Conservation (phyloP, 64 coral and sea anemone genomes). For the Catalaphyllia jardinei region DNA sequence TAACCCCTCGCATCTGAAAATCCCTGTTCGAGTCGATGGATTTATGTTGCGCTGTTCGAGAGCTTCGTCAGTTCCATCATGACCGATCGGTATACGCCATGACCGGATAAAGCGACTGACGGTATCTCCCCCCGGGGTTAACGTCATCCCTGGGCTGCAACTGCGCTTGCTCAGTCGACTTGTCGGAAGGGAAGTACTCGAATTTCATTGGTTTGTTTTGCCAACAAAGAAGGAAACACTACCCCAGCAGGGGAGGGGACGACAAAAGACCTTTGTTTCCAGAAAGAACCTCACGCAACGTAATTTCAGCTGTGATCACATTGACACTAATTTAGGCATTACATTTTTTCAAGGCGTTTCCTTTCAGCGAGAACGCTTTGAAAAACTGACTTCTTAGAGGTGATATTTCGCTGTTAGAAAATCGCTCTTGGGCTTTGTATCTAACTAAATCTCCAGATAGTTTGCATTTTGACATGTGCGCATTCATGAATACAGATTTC, state of each 20-base stretch:
- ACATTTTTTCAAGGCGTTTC: conserved; percentile 36
- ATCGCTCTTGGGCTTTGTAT: neutral
- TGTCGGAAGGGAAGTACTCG: conserved; percentile 8
- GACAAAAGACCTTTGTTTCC: conserved; percentile 18
- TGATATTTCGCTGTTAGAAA: neutral
- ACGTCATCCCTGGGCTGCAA: conserved; percentile 47
- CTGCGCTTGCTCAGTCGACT: neutral
- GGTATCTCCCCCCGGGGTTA: conserved; percentile 77
- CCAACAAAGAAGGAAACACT: neutral
- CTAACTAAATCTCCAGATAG: neutral
- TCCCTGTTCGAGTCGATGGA: conserved; percentile 43
- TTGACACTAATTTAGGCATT: conserved; percentile 16
- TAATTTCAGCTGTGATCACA: conserved; percentile 2
- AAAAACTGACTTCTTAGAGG: no score
- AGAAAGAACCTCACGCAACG: neutral
- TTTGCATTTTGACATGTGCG: neutral
- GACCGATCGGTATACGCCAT: conserved; percentile 61
- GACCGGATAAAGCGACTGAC: conserved; percentile 79
- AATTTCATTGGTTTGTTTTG: conserved; percentile 31
- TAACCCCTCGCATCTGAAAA: conserved; percentile 45
- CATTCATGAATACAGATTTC: neutral
- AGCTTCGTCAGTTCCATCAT: conserved; percentile 40
- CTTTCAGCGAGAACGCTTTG: neutral
- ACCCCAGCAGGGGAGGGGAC: neutral
- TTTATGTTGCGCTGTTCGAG: conserved; percentile 10